Evolutionary conservation across 2,797 vertebrate species (phyloP), one percentile per base, ranked within the genome.

Genomic region (Nannoperca obscura): DNA sequence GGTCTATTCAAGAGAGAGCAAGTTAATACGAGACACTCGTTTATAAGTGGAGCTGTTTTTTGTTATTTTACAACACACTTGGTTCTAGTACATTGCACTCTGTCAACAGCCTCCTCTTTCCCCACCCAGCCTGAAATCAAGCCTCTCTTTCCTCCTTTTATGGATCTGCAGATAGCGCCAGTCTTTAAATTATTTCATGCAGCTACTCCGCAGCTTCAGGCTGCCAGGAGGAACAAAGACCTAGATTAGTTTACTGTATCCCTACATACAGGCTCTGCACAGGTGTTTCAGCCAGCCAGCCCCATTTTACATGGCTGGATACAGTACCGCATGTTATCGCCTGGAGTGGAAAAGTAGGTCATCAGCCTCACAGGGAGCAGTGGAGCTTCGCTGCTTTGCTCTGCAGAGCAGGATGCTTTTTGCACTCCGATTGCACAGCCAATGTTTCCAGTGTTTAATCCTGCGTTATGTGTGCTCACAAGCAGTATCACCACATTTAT

Each of bases 291-390:
- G 34, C 22, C 50, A 66, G 59, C 22, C 24, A 46, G 46, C 66
- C 30, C 27, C 47, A 89, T 91, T 87, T 83, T 86, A 74, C 78
- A 87, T 82, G 81, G 81, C 67, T 82, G 82, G 82, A 85, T 78
- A 75, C 80, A 50, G 66, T 71, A 72, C 74, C 78, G 74, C 80
- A 80, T 78, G 74, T 83, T 82, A 84, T 80, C 38, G 81, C 86
- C 84, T 82, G 30, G 79, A 92, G 85, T 86, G 66, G 76, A 78
- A 93, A 92, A 91, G 85, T 94, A 93, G 92, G 92, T 93, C 92
- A 91, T 80, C 80, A 78, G 86, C 83, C 76, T 89, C 76, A 74
- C 66, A 82, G 81, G 68, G 66, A 82, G 88, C 80, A 71, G 71
- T 40, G 55, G 55, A 74, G 90, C 83, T 78, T 74, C 62, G 11